These are phyloP conservation scores for Amphibalanus amphitrite DNA, from an alignment of 1,140 invertebrate genomes.

Conservation along the genomic window DNA sequence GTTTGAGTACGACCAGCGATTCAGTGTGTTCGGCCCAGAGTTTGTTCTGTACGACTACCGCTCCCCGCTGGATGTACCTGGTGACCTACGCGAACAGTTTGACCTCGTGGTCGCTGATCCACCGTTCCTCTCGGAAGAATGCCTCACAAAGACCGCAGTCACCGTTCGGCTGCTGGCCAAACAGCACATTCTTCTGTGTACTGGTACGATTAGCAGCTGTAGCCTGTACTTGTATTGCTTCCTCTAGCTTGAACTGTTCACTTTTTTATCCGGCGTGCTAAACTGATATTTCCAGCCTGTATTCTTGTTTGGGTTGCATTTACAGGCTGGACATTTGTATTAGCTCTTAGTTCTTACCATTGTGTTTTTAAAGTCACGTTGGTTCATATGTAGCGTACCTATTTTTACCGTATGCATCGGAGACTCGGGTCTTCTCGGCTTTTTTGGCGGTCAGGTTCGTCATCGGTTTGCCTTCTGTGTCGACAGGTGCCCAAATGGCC, in stretches of 20 bases:
- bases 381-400: neutral
- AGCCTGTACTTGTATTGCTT: neutral
- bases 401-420: neutral
- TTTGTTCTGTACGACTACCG: constrained; percentile 84
- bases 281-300: neutral
- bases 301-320: neutral
- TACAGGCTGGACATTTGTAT: neutral
- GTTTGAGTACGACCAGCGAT: constrained; percentile 39
- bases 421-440: neutral
- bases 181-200: constrained; percentile 56
- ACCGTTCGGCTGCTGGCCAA: constrained; percentile 61
- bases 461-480: neutral
- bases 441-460: neutral
- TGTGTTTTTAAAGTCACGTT: no score
- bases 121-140: constrained; percentile 84
- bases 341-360: no score
- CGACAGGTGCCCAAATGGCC: neutral
- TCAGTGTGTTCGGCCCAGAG: constrained; percentile 55
- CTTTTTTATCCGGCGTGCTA: neutral
- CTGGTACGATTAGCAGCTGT: constrained; percentile 37
- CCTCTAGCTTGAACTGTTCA: neutral
- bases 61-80: constrained; percentile 47
- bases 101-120: constrained; percentile 83
- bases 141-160: constrained; percentile 60
- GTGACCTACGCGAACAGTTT: constrained; percentile 40